Evolutionary conservation across 1,140 invertebrate species (phyloP).

Genomic region (Rhyacophila brunnea): DNA sequence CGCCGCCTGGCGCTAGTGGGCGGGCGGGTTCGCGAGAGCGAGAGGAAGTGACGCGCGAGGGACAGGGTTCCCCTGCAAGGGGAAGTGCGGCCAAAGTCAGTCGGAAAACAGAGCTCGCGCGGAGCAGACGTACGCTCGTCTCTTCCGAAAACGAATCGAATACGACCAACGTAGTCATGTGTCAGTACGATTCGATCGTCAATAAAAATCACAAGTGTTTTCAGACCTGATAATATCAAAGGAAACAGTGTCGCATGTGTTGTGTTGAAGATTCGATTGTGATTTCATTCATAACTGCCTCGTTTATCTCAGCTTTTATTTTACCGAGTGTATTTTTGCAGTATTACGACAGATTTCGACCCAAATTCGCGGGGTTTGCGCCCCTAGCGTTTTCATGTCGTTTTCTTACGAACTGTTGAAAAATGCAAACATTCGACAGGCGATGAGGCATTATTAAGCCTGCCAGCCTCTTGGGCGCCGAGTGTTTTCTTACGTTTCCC

Average conservation of each 20-base stretch:
- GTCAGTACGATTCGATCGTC: conserved; percentile 4
- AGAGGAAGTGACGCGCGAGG: not conserved
- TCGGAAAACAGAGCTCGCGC: conserved; percentile 13
- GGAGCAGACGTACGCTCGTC: conserved; percentile 6
- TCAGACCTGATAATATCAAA: not conserved
- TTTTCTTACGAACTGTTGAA: too few species aligned
- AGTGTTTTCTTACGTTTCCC: too few species aligned
- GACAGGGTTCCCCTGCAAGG: conserved; percentile 4
- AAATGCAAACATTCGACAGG: too few species aligned
- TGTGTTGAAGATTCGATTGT: not conserved
- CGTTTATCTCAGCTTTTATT: not conserved
- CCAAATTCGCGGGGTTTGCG: not conserved
- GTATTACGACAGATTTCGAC: conserved; percentile 3
- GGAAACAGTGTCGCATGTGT: not conserved
- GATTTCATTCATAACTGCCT: not conserved
- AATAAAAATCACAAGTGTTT: conserved; percentile 1
- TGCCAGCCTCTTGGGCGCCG: too few species aligned
- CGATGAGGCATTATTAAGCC: too few species aligned
- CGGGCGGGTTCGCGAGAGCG: not conserved
- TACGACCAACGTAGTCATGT: conserved; percentile 19
- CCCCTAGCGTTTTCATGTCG: too few species aligned
- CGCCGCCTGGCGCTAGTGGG: conserved; percentile 9
- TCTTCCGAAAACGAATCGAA: conserved; percentile 4
- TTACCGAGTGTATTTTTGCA: not conserved
- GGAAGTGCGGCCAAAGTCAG: conserved; percentile 18